Conservation (phyloP, 2,888 invertebrate species). For the Phyllotreta striolata region DNA sequence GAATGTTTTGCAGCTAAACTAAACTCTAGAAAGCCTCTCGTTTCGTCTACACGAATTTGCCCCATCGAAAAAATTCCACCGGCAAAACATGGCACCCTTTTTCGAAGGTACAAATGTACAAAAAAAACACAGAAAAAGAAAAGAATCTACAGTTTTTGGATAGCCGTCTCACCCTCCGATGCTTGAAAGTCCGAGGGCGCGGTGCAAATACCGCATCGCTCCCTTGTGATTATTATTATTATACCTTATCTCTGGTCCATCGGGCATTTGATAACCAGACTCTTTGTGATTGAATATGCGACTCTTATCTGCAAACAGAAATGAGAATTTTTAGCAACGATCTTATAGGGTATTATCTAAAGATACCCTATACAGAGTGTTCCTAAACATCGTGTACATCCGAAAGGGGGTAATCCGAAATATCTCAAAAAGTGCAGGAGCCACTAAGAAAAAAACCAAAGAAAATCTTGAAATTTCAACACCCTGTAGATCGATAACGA, state of each 20-base stretch:
- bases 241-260: constrained; percentile 59
- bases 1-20: too few relatives aligned
- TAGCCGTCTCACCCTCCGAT: constrained; percentile 55
- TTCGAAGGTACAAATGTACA: constrained; percentile 28
- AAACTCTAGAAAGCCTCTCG: not conserved
- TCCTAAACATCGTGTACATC: too few relatives aligned
- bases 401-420: too few relatives aligned
- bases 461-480: too few relatives aligned
- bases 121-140: too few relatives aligned
- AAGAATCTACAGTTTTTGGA: constrained; percentile 47
- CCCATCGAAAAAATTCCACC: not conserved
- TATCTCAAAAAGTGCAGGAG: too few relatives aligned
- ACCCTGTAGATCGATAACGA: too few relatives aligned
- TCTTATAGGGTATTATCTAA: too few relatives aligned
- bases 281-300: constrained; percentile 78
- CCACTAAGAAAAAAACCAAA: too few relatives aligned
- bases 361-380: too few relatives aligned
- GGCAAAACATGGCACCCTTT: constrained; percentile 6
- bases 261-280: constrained; percentile 66
- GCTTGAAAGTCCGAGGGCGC: constrained; percentile 56
- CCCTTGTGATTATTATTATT: constrained; percentile 60
- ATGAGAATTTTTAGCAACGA: too few relatives aligned
- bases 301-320: constrained; percentile 61
- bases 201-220: constrained; percentile 59
- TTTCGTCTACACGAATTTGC: not conserved